Conservation (phyloP, 2,888 invertebrate species). For the Apotomis turbidana region DNA sequence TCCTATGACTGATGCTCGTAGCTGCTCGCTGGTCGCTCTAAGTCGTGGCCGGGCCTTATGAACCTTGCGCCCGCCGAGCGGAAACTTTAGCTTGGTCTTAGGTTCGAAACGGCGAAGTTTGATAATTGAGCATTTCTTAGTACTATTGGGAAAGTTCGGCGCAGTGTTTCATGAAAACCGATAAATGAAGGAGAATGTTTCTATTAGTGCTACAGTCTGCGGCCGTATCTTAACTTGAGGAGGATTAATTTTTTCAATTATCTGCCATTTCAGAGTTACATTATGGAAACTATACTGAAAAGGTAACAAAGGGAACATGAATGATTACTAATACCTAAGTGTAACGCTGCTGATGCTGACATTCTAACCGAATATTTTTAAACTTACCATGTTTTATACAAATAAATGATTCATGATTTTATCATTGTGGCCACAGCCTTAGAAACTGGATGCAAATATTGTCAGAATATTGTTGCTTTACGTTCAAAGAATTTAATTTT, state of each 20-base stretch:
- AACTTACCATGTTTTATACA: too few species aligned
- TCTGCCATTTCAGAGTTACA: too few species aligned
- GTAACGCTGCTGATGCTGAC: too few species aligned
- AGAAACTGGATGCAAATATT: neutral
- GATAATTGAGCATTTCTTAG: conserved; percentile 69
- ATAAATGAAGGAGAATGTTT: conserved; percentile 26
- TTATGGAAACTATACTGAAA: too few species aligned
- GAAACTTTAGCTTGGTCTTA: conserved; percentile 49
- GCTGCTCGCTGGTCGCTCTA: neutral
- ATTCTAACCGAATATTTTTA: too few species aligned
- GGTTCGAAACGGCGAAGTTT: conserved; percentile 59
- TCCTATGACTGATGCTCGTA: too few species aligned
- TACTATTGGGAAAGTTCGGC: conserved; percentile 67
- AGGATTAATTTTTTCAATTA: neutral
- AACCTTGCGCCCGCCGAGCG: neutral
- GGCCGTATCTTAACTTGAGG: neutral
- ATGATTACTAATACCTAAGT: too few species aligned
- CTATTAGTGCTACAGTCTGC: conserved; percentile 13
- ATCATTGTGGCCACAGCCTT: neutral
- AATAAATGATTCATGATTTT: too few species aligned
- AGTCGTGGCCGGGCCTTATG: neutral
- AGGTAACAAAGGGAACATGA: too few species aligned
- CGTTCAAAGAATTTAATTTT: neutral
- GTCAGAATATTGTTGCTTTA: neutral
- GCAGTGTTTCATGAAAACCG: conserved; percentile 54